Evolutionary conservation across 2,797 vertebrate genomes (phyloP).

Genomic region (Thamnophis elegans): DNA sequence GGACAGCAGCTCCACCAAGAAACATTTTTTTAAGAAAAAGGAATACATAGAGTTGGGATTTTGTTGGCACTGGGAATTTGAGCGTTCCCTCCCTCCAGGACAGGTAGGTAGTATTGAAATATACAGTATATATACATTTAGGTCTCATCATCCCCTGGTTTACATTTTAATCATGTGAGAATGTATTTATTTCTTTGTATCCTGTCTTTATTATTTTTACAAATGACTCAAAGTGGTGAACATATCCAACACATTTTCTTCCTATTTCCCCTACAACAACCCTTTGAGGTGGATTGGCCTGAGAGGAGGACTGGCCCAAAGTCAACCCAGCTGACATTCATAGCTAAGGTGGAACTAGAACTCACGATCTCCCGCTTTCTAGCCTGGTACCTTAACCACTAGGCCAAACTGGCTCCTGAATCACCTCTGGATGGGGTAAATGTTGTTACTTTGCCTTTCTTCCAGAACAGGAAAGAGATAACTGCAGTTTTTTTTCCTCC

Average conservation of each 20-base stretch:
- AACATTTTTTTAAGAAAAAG: not conserved
- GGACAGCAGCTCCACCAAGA: not conserved
- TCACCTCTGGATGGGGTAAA: not conserved
- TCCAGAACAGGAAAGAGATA: not conserved
- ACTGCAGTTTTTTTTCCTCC: not conserved
- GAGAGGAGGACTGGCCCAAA: not conserved
- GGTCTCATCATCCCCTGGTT: not conserved
- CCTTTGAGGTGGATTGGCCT: not conserved
- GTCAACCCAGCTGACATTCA: not conserved
- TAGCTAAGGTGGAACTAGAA: not conserved
- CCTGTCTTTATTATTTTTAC: not conserved
- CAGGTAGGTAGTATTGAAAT: not conserved
- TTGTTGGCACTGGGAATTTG: not conserved
- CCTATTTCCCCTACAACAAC: not conserved
- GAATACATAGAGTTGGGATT: not conserved
- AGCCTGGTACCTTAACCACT: not conserved
- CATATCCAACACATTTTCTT: not conserved
- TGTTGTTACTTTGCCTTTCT: not conserved
- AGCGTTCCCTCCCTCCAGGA: not conserved
- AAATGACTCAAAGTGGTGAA: not conserved
- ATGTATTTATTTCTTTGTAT: not conserved
- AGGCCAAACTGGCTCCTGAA: not conserved
- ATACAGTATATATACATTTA: not conserved
- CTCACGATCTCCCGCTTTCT: not conserved
- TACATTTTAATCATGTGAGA: not conserved